A percentile compares a stretch with the other conserved stretches of the same genome.
Conservation (phyloP, 1,140 invertebrate species). For the Zaprionus davidi region DNA sequence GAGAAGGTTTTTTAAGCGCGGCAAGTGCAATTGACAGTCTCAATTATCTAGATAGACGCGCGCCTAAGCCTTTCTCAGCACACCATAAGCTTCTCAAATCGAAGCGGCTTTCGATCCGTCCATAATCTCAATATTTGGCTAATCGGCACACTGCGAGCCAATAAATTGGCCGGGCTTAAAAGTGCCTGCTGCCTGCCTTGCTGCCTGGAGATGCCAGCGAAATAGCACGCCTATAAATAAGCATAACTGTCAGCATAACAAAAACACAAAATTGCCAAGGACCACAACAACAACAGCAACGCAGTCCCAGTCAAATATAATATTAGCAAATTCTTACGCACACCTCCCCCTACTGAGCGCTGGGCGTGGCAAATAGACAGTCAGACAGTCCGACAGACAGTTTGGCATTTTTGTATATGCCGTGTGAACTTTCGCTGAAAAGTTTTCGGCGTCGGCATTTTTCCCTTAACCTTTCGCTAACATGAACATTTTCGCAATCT, state of each 20-base stretch:
- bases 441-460: constrained; percentile 27
- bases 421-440: constrained; percentile 40
- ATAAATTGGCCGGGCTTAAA: constrained; percentile 75
- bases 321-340: constrained; percentile 49
- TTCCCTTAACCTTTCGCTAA: constrained; percentile 49
- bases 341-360: not conserved
- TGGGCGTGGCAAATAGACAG: constrained; percentile 31
- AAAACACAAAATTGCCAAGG: constrained; percentile 42
- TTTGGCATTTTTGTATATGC: constrained; percentile 50
- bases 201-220: constrained; percentile 40
- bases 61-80: constrained; percentile 48
- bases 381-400: constrained; percentile 17
- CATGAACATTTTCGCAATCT: constrained; percentile 62
- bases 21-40: constrained; percentile 46
- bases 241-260: constrained; percentile 74
- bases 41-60: constrained; percentile 48
- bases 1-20: not conserved
- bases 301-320: constrained; percentile 48
- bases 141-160: constrained; percentile 75
- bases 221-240: constrained; percentile 70
- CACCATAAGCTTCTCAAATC: constrained; percentile 55
- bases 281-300: constrained; percentile 10
- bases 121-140: constrained; percentile 74
- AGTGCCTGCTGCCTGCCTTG: constrained; percentile 33
- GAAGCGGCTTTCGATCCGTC: constrained; percentile 55